Conservation (phyloP, 2,888 invertebrate species). For the Unio pictorum region DNA sequence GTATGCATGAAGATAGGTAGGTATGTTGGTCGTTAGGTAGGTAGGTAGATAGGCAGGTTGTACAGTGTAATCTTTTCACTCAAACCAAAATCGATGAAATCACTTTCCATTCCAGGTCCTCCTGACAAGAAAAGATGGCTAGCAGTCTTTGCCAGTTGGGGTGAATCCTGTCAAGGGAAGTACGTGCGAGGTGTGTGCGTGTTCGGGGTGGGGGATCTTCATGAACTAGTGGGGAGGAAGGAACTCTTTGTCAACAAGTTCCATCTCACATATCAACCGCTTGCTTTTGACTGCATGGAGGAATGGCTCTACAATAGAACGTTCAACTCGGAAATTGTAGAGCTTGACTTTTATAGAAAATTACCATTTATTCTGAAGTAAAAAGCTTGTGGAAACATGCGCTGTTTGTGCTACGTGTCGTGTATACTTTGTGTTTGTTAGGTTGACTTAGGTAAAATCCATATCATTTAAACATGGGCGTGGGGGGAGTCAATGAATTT, state of each 20-base stretch:
- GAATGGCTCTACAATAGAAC: slow-evolving; percentile 59
- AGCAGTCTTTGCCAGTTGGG: slow-evolving; percentile 62
- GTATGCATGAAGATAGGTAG: no score
- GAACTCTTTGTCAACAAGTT: slow-evolving; percentile 67
- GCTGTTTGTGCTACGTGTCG: no score
- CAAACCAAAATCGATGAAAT: no score
- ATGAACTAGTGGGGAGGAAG: slow-evolving; percentile 42
- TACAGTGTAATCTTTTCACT: no score
- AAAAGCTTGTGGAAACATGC: no score
- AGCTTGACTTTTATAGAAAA: slow-evolving; percentile 25
- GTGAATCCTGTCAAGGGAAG: slow-evolving; percentile 54
- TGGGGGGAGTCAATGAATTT: no score
- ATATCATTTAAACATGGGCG: no score
- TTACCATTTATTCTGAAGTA: slow-evolving; percentile 25
- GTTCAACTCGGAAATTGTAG: slow-evolving; percentile 1
- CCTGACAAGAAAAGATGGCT: slow-evolving; percentile 57
- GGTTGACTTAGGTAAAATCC: no score
- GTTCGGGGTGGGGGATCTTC: slow-evolving; percentile 59
- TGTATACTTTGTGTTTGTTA: no score
- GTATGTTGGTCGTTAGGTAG: no score
- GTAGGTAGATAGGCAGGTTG: no score
- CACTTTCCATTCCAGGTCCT: slow-evolving; percentile 26
- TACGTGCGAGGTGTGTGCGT: slow-evolving; percentile 63
- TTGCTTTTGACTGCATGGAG: slow-evolving; percentile 63
- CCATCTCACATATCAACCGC: slow-evolving; percentile 53